Evolutionary conservation across 1,140 invertebrate species (phyloP).

Genomic region (Druon quercuslanigerum): DNA sequence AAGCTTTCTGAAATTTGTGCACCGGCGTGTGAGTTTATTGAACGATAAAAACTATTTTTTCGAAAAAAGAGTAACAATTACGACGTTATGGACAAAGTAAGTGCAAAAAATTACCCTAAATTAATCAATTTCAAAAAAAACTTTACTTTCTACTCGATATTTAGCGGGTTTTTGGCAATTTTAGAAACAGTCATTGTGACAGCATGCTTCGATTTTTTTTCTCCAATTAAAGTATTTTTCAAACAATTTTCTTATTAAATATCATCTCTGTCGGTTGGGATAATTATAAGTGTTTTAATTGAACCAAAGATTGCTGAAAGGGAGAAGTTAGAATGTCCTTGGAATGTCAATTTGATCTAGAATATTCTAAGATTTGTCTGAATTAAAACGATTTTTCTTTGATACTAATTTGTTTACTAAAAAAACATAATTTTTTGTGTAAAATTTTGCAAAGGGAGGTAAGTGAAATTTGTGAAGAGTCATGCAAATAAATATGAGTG

Average conservation of each 20-base stretch:
- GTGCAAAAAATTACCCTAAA: background rate
- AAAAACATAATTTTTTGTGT: background rate
- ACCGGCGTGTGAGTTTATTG: constrained; percentile 10
- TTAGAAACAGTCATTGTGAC: constrained; percentile 21
- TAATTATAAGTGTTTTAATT: background rate
- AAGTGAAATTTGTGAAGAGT: too few species aligned
- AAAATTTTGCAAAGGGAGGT: too few species aligned
- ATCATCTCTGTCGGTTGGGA: background rate
- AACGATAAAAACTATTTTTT: background rate
- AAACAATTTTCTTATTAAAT: background rate
- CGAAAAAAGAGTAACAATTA: background rate
- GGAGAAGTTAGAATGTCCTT: background rate
- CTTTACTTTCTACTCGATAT: background rate
- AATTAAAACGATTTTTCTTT: background rate
- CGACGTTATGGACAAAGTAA: constrained; percentile 23
- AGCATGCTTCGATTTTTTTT: constrained; percentile 4
- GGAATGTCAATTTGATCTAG: background rate
- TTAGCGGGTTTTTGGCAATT: background rate
- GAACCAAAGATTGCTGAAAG: background rate
- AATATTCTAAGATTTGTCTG: background rate
- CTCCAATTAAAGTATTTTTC: background rate
- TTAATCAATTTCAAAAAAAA: too few species aligned
- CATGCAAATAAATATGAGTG: too few species aligned
- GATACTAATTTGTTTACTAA: background rate
- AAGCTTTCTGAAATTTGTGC: constrained; percentile 4